phyloP scores from a whole-genome alignment of 64 coral and sea anemone species.

The Montipora foliosa region DNA sequence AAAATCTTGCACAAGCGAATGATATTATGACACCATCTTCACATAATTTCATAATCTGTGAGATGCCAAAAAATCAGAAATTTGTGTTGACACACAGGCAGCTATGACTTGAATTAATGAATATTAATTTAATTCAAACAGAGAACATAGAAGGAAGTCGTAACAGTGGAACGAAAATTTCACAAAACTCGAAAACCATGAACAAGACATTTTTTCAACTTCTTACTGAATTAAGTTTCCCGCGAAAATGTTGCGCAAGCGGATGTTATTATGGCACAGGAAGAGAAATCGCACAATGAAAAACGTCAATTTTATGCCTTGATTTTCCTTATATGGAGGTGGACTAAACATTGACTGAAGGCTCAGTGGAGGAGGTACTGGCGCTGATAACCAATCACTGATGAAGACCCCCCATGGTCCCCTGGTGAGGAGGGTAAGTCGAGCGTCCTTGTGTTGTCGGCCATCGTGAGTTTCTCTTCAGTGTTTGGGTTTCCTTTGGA shows the following conservation, averaged over 20 bases:
- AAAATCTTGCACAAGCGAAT: too few relatives aligned
- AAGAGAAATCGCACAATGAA: conserved; percentile 75
- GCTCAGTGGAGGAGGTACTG: conserved; percentile 64
- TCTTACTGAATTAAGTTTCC: conserved; percentile 30
- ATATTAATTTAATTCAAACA: too few relatives aligned
- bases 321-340: conserved; percentile 83
- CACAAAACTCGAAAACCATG: too few relatives aligned
- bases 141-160: too few relatives aligned
- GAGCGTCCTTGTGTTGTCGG: conserved; percentile 99
- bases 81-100: too few relatives aligned
- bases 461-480: conserved; percentile 87
- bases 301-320: conserved; percentile 21
- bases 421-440: conserved; percentile 98
- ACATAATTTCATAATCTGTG: too few relatives aligned
- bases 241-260: conserved; percentile 76
- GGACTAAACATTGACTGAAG: conserved; percentile 70
- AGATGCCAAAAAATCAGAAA: too few relatives aligned
- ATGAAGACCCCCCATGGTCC: conserved; percentile 81
- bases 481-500: conserved; percentile 89
- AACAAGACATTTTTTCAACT: conserved; percentile 24
- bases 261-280: conserved; percentile 92
- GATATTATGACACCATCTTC: too few relatives aligned
- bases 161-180: too few relatives aligned
- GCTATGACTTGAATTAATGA: too few relatives aligned
- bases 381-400: conserved; percentile 83